Base-by-base conservation (phyloP, 53 echinoderm and acorn worm genomes). In the Zoroaster sp. region DNA sequence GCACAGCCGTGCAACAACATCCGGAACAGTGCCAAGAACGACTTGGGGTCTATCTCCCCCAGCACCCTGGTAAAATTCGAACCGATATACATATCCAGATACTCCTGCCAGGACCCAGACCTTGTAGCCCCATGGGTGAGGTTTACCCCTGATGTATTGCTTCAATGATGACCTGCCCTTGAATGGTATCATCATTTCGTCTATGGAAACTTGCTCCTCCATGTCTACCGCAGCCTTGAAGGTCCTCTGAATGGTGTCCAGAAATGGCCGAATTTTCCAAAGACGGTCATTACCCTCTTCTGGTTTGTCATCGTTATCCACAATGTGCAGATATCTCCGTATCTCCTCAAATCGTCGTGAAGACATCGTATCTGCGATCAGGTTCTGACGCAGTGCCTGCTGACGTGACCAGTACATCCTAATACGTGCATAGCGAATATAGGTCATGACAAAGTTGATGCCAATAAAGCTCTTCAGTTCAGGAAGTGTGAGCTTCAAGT, bases 151-250 rank as follows among this genome's bases (percentile, higher is more conserved):
- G 69, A 91, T 91, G 37, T 87, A 87, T 42, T 59, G 67, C 72
- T 91, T 91, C 25, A 87, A 51, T 13, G 45, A 75, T 18, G 55
- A 76, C 38, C 74, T 43, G 13, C 87, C 87, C 45, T 86, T 91
- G 87, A 86, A 87, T 20, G 76, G 73, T 13, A 78, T 91, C 77
- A 91, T 91, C 77, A 69, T 66, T n/a, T 91, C 79, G 11, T 87
- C 91, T 3, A 91, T 35, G 10, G 91, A 73, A 6, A 65, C 53
- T 38, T 87, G 43, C 14, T 73, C 77, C 39, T 90, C 83, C 1
- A 74, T 74, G 5, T 54, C 40, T 0, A 78, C 88, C 0, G 49
- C 36, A 66, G 11, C 69, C 37, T 7, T 68, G 69, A 88, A 88
- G 15, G 77, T 88, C 25, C 55, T 12, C 52, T 39, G 38, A 20